Evolutionary conservation across 2,797 vertebrate genomes (phyloP).

Genomic region (Sparus aurata): DNA sequence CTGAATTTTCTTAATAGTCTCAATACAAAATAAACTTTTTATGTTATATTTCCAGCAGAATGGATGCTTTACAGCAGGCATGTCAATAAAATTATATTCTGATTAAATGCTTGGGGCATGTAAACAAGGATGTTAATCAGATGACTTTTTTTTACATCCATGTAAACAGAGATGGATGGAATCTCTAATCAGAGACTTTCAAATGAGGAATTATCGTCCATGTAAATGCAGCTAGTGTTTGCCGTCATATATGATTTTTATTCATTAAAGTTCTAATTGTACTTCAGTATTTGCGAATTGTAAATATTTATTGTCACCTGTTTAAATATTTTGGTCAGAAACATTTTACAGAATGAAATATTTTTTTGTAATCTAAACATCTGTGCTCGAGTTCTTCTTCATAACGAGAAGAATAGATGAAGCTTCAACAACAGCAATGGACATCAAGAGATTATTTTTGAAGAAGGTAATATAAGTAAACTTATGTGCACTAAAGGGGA

Average conservation of each 20-base stretch:
- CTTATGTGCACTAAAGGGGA: neutral
- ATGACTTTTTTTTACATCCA: too few relatives aligned
- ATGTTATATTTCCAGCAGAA: too few relatives aligned
- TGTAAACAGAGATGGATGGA: too few relatives aligned
- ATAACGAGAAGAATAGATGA: neutral
- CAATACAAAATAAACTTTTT: too few relatives aligned
- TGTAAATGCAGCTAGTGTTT: neutral
- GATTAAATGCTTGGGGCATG: too few relatives aligned
- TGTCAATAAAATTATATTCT: too few relatives aligned
- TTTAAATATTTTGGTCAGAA: neutral
- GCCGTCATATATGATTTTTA: neutral
- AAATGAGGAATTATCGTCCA: too few relatives aligned
- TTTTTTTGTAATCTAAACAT: too few relatives aligned
- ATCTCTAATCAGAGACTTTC: too few relatives aligned
- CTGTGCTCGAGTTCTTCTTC: neutral
- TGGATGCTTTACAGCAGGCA: too few relatives aligned
- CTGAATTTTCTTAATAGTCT: too few relatives aligned
- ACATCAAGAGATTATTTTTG: fast-evolving
- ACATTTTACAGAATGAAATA: neutral
- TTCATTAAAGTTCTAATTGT: neutral
- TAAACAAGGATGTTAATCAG: too few relatives aligned
- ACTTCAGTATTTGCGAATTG: neutral
- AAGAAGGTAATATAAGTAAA: neutral
- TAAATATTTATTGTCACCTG: neutral
- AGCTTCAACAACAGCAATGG: neutral